phyloP scores from a whole-genome alignment of 1,140 invertebrate genomes.

The Dicyema japonicum region DNA sequence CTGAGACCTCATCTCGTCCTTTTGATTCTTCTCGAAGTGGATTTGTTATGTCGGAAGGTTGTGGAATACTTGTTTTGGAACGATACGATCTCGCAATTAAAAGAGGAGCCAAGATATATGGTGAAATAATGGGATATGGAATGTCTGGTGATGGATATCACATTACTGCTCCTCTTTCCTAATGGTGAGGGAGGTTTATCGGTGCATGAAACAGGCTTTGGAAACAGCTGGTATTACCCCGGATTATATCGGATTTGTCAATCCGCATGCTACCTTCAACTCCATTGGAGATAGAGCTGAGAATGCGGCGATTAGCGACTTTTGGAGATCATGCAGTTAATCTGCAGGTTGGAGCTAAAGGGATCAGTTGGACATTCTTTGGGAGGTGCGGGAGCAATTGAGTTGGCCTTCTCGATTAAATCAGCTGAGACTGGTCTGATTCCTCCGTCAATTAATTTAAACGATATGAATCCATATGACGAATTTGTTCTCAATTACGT shows the following conservation, averaged over 20 bases:
- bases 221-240: slow-evolving; percentile 13
- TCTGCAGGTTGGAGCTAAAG: slow-evolving; percentile 54
- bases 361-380: slow-evolving; percentile 68
- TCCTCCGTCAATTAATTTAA: slow-evolving; percentile 63
- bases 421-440: slow-evolving; percentile 36
- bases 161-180: slow-evolving; percentile 12
- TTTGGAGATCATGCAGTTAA: slow-evolving; percentile 37
- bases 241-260: slow-evolving; percentile 49
- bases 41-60: slow-evolving; percentile 4
- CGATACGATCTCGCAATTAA: not conserved
- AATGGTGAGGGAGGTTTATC: slow-evolving; percentile 7
- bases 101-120: slow-evolving; percentile 25
- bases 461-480: slow-evolving; percentile 25
- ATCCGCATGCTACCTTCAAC: slow-evolving; percentile 89
- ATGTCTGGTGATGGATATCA: slow-evolving; percentile 4
- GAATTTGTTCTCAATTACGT: slow-evolving; percentile 35
- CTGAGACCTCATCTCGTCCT: slow-evolving; percentile 12
- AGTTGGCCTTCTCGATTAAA: slow-evolving; percentile 46
- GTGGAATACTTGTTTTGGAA: slow-evolving; percentile 4
- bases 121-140: slow-evolving; percentile 4
- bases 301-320: slow-evolving; percentile 37
- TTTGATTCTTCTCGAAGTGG: slow-evolving; percentile 2
- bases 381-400: slow-evolving; percentile 67
- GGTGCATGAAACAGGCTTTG: slow-evolving; percentile 7
- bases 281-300: slow-evolving; percentile 66